Base-by-base conservation (phyloP, 92 coral and sea anemone genomes). In the Porites lobata region DNA sequence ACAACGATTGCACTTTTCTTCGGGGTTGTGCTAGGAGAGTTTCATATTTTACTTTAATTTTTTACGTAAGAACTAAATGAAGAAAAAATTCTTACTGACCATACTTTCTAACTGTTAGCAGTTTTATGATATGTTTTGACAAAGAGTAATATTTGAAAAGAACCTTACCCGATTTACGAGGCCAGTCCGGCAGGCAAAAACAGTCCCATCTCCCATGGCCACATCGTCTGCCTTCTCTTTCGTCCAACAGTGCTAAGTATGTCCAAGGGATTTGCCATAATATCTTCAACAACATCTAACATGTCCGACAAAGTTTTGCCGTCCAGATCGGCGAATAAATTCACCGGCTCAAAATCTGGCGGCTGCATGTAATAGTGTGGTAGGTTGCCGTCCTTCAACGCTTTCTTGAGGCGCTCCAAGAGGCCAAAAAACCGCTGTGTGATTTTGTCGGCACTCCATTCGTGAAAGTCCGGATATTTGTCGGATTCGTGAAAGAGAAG, bases 181-280 rank as follows among this genome's bases (percentile, higher is more conserved):
- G 84, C 70, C 24, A 91, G 38, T 72, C 91, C 95, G 11, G 94
- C 93, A n/a, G 98, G 96, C 9, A 95, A 68, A 76, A 96, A 65
- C 57, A 96, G 89, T 7, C 93, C 98, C 63, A 90, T 90, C n/a
- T 98, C 99, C 99, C 99, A 98, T 0, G 99, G 99, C 99, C 99
- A 98, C 92, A 98, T 79, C 0, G 99, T 96, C 80, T 92, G 90
- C 10, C 99, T 72, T 75, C 98, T 84, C 59, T 94, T 95, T 26
- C 94, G 86, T 10, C 99, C 99, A 50, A 89, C 89, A 4, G 96
- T 95, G 51, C 88, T 91, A 14, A 98, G 89, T 13, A 93, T 87
- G 12, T 90, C 91, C 90, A 96, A 81, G 47, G 98, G 96, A 24
- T 97, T 92, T 43, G 92, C 95, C 65, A 91, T 89, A 12, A 98